Conservation (phyloP, 2,888 invertebrate species). For the Chaetogeoica ovagalla region DNA sequence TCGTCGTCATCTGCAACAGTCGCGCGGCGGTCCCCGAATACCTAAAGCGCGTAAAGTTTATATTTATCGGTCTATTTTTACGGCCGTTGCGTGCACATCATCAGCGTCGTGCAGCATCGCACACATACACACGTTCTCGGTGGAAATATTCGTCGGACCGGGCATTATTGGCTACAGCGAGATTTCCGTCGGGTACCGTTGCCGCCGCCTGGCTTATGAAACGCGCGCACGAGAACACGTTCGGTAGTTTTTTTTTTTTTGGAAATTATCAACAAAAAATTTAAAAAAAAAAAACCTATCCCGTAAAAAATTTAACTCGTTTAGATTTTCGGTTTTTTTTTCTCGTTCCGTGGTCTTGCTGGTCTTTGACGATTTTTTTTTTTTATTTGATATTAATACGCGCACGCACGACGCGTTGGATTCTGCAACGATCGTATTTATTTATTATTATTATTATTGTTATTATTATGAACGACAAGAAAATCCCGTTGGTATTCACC, state of each 20-base stretch:
- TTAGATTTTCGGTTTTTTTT: not conserved
- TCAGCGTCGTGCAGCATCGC: not conserved
- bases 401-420: not conserved
- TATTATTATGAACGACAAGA: slow-evolving; percentile 34
- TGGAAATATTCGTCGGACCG: not conserved
- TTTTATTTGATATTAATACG: not conserved
- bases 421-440: too few species aligned
- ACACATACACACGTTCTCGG: slow-evolving; percentile 1
- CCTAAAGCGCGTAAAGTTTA: slow-evolving; percentile 46
- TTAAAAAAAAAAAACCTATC: too few species aligned
- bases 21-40: slow-evolving; percentile 28
- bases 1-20: too few species aligned
- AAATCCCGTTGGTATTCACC: slow-evolving; percentile 15
- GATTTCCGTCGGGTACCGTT: slow-evolving; percentile 9
- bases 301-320: too few species aligned
- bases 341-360: not conserved
- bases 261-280: not conserved
- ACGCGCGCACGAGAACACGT: not conserved
- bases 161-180: slow-evolving; percentile 7
- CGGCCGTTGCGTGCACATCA: slow-evolving; percentile 14
- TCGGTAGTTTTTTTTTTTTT: not conserved
- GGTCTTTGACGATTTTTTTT: not conserved
- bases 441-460: too few species aligned
- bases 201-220: not conserved
- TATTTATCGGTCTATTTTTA: slow-evolving; percentile 53